These are phyloP conservation scores for Podocnemis expansa DNA, from an alignment of 2,113 vertebrate species.

Conservation along the genomic window DNA sequence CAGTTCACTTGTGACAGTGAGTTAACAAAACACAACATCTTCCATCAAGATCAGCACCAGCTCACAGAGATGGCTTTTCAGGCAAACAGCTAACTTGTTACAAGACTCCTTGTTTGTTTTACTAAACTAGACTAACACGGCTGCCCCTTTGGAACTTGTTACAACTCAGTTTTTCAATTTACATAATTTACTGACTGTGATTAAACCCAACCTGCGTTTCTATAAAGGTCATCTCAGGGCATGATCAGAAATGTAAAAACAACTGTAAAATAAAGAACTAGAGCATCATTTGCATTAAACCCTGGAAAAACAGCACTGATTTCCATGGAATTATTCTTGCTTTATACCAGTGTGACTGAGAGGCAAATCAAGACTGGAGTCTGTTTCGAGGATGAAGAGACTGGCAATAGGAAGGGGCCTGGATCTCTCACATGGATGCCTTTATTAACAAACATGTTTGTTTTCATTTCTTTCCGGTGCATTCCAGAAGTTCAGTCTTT, in stretches of 20 bases:
- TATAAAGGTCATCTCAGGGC: background rate
- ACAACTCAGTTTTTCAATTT: background rate
- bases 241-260: background rate
- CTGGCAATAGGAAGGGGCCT: background rate
- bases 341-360: rapidly evolving
- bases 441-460: conserved; percentile 37
- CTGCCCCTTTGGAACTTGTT: no score
- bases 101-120: no score
- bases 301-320: background rate
- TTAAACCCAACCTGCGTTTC: background rate
- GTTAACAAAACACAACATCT: background rate
- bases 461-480: conserved; percentile 23
- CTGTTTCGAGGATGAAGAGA: background rate
- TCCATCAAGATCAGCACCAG: background rate
- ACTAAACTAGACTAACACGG: no score
- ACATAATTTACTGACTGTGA: background rate
- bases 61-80: background rate
- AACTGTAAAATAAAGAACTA: rapidly evolving
- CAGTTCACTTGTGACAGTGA: background rate
- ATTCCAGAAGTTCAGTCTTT: conserved; percentile 42
- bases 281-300: background rate
- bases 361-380: background rate
- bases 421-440: background rate
- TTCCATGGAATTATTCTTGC: background rate
- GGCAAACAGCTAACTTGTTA: background rate